These are phyloP conservation scores for Aegotheles bennettii DNA, from an alignment of 2,113 vertebrate species.

Conservation along the genomic window DNA sequence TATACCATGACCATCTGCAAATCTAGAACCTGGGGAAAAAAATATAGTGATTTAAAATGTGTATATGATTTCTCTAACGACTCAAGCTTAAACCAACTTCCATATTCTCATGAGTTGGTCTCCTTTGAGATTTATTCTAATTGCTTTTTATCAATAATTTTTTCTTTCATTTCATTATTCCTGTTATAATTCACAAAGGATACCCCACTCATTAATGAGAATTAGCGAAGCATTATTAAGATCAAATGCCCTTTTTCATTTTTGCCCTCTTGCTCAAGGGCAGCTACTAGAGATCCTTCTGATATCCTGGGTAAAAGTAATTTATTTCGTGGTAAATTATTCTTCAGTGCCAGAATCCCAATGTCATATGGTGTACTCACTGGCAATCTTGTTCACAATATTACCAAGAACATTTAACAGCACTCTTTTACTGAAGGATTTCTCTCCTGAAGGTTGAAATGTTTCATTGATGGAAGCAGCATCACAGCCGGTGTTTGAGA, in stretches of 20 bases:
- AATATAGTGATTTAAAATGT: not conserved
- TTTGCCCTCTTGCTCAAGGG: conserved; percentile 19
- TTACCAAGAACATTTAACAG: not conserved
- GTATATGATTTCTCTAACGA: not conserved
- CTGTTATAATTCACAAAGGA: conserved; percentile 45
- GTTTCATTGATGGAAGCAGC: not conserved
- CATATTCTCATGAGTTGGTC: not conserved
- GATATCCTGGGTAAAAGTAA: conserved; percentile 10
- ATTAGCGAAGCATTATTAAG: conserved; percentile 24
- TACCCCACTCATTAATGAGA: conserved; percentile 33
- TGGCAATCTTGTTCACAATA: not conserved
- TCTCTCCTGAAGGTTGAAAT: not conserved
- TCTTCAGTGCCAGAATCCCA: not conserved
- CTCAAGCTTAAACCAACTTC: not conserved
- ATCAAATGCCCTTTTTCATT: conserved; percentile 1
- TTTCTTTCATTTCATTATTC: conserved; percentile 38
- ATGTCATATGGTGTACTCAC: not conserved
- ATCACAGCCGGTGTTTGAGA: not conserved
- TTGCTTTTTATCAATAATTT: conserved; percentile 50
- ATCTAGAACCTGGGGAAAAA: not conserved
- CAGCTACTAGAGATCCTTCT: not conserved
- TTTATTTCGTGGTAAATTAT: not conserved
- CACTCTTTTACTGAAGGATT: not conserved
- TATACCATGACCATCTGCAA: not conserved
- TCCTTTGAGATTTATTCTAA: conserved; percentile 53